A percentile compares a stretch with the other conserved stretches of the same genome.
These are phyloP conservation scores for Falco rusticolus DNA, from an alignment of 2,797 vertebrate genomes.

Conservation along the genomic window DNA sequence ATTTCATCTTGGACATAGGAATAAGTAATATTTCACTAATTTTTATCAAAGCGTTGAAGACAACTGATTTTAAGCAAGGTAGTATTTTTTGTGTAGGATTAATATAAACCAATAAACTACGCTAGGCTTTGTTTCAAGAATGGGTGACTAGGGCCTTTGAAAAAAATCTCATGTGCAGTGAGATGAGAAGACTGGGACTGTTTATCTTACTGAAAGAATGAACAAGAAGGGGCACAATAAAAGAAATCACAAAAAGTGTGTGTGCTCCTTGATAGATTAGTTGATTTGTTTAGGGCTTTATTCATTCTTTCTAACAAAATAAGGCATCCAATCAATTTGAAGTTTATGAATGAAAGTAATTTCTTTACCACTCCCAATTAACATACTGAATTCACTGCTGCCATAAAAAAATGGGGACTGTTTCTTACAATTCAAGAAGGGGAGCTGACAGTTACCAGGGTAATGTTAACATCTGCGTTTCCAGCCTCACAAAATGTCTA, in stretches of 20 bases:
- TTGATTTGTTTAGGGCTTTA: constrained; percentile 11
- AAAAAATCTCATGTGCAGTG: not conserved
- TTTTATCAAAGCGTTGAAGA: not conserved
- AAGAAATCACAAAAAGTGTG: not conserved
- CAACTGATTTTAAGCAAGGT: not conserved
- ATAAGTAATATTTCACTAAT: not conserved
- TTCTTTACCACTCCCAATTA: not conserved
- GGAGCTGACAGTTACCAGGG: not conserved
- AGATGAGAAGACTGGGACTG: not conserved
- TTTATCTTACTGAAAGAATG: not conserved
- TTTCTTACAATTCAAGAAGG: not conserved
- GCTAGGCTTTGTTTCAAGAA: not conserved
- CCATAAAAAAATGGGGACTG: not conserved
- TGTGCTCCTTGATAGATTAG: not conserved
- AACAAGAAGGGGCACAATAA: not conserved
- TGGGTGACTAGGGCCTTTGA: not conserved
- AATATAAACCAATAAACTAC: not conserved
- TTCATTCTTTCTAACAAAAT: not conserved
- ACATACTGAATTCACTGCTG: not conserved
- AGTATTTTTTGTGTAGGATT: not conserved
- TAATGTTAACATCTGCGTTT: not conserved
- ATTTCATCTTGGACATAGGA: not conserved
- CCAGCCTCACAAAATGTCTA: not conserved
- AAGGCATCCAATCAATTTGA: not conserved
- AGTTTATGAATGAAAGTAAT: not conserved